Evolutionary conservation across 2,113 vertebrate species (phyloP), one percentile per base, ranked within the genome.

Genomic region (Cyphomyrus discorhynchus): DNA sequence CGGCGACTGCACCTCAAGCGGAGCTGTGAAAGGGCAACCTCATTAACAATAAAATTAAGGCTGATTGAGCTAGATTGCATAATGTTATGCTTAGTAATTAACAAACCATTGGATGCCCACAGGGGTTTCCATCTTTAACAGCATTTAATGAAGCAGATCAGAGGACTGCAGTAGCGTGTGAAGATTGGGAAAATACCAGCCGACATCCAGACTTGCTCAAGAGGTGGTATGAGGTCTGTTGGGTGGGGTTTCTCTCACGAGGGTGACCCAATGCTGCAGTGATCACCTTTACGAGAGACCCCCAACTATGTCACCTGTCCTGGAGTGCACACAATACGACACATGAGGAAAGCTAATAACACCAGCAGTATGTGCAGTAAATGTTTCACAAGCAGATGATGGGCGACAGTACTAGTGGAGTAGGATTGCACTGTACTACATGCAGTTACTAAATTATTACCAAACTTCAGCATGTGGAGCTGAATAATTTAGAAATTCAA

Each of bases 91-190:
- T 66, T 46, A 88, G 87, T 88, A 88, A 88, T 88, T 88, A 42
- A 88, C 52, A 88, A 66, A 88, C 85, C 87, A 88, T 46, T 53
- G 87, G 87, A 88, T 88, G 56, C 87, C 87, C 87, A 88, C 56
- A 21, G 52, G 87, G 87, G 47, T 56, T 45, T 39, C 39, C 42
- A n/a, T 88, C 87, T 88, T 88, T 88, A 88, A 66, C 52, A 88
- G 56, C 56, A 46, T 88, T 88, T 66, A 88, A 88, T 88, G 87
- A 88, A 88, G 87, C 53, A 66, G 87, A 66, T 58, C 87, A 88
- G 52, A 66, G 47, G 31, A 88, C 52, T 15, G 19, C 87, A 62
- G 15, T 9, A 24, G 39, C 35, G 24, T 56, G 39, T 66, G 58
- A 88, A 88, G 45, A 66, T 66, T 46, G 56, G 21, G 86, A 46